phyloP scores from a whole-genome alignment of 1,140 invertebrate species.

The Semibalanus balanoides region DNA sequence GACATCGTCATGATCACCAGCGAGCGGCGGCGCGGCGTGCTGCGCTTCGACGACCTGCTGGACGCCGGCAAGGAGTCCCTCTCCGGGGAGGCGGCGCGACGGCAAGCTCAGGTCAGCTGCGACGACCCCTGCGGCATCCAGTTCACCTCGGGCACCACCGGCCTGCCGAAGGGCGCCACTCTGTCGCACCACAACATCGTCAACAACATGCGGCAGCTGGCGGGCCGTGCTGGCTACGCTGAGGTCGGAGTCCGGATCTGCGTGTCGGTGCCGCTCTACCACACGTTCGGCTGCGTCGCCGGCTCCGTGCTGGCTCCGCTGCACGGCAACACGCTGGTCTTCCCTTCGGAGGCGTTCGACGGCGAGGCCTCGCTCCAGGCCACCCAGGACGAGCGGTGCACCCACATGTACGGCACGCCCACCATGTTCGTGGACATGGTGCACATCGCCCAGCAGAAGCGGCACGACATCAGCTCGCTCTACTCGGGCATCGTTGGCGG shows the following conservation, averaged over 20 bases:
- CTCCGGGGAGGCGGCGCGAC: slow-evolving; percentile 28
- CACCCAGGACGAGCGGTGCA: slow-evolving; percentile 56
- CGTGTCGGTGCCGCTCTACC: slow-evolving; percentile 77
- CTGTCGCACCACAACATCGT: slow-evolving; percentile 66
- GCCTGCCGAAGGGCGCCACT: slow-evolving; percentile 71
- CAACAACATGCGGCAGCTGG: slow-evolving; percentile 64
- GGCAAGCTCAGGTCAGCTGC: slow-evolving; percentile 41
- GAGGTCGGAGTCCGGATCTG: slow-evolving; percentile 50
- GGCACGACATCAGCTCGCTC: slow-evolving; percentile 30
- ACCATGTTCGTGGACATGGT: slow-evolving; percentile 91
- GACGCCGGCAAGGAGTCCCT: slow-evolving; percentile 23
- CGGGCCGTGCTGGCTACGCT: slow-evolving; percentile 39
- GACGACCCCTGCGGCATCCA: slow-evolving; percentile 52
- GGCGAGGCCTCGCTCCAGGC: slow-evolving; percentile 47
- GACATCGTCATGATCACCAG: too few species aligned
- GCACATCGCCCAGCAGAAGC: slow-evolving; percentile 29
- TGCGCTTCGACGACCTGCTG: slow-evolving; percentile 28
- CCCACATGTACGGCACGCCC: slow-evolving; percentile 73
- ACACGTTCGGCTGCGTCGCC: slow-evolving; percentile 68
- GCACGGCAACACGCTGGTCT: slow-evolving; percentile 50
- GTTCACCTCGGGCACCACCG: slow-evolving; percentile 80
- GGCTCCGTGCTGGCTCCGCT: slow-evolving; percentile 46
- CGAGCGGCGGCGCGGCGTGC: slow-evolving; percentile 15
- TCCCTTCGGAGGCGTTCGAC: slow-evolving; percentile 53
- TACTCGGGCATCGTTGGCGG: slow-evolving; percentile 54